These are phyloP conservation scores for Phodopus roborovskii DNA, from an alignment of 2,113 vertebrate species.

Conservation along the genomic window DNA sequence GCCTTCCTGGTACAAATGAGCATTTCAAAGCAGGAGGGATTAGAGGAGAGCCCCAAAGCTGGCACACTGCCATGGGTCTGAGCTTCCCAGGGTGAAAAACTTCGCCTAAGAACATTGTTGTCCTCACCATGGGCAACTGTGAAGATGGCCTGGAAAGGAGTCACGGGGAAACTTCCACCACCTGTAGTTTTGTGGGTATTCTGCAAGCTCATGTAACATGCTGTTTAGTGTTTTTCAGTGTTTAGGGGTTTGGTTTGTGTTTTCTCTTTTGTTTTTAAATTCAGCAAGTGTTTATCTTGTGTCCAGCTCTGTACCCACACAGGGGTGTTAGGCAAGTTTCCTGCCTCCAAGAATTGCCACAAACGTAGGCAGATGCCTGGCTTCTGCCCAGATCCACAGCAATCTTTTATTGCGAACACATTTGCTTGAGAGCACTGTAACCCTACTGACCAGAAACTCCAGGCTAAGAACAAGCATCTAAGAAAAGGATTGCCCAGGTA, in stretches of 20 bases:
- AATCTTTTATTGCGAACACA: slow-evolving; percentile 33
- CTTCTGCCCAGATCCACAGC: not conserved
- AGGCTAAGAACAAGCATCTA: not conserved
- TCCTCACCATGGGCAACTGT: slow-evolving; percentile 28
- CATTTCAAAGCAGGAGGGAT: slow-evolving; percentile 44
- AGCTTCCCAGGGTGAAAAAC: not conserved
- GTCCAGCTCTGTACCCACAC: not conserved
- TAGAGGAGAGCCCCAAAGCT: not conserved
- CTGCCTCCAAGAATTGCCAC: not conserved
- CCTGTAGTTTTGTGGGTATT: not conserved
- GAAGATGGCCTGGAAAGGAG: not conserved
- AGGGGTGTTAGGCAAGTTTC: not conserved
- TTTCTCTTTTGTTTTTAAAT: not conserved
- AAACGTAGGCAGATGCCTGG: not conserved
- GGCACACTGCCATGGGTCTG: not conserved
- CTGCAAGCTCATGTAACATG: not conserved
- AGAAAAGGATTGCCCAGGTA: slow-evolving; percentile 36
- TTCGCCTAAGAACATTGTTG: slow-evolving; percentile 31
- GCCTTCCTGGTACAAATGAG: slow-evolving; percentile 13
- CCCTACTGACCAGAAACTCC: not conserved
- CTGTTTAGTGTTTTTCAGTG: not conserved
- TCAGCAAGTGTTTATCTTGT: not conserved
- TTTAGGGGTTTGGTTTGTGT: not conserved
- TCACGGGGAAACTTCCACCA: not conserved
- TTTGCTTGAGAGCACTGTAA: not conserved